phyloP scores from a whole-genome alignment of 1,140 invertebrate species.

The Neoseiulus cucumeris region DNA sequence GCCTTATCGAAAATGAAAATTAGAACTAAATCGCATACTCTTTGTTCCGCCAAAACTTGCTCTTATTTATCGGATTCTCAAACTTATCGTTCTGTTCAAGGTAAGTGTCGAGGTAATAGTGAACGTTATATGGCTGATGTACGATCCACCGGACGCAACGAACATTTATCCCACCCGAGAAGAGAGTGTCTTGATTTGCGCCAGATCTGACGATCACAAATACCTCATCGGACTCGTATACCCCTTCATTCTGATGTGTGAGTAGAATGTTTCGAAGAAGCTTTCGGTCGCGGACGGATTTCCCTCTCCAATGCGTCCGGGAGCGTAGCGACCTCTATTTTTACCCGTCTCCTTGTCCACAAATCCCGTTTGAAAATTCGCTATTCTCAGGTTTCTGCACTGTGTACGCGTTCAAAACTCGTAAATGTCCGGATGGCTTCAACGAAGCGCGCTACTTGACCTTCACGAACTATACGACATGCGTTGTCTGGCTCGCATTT shows the following conservation, averaged over 20 bases:
- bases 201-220: constrained; percentile 33
- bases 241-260: constrained; percentile 33
- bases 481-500: constrained; percentile 53
- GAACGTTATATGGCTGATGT: constrained; percentile 33
- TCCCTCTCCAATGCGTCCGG: too few relatives aligned
- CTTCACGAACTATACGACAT: constrained; percentile 54
- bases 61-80: too few relatives aligned
- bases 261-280: too few relatives aligned
- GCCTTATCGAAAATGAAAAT: neutral
- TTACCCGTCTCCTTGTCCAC: too few relatives aligned
- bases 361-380: too few relatives aligned
- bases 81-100: neutral
- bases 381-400: constrained; percentile 40
- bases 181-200: constrained; percentile 26
- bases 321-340: too few relatives aligned
- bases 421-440: constrained; percentile 53
- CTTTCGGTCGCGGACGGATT: too few relatives aligned
- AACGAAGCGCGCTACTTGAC: constrained; percentile 51
- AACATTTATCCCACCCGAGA: constrained; percentile 29
- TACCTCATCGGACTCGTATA: constrained; percentile 36
- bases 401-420: constrained; percentile 48
- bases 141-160: constrained; percentile 28
- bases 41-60: too few relatives aligned
- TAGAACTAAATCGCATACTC: too few relatives aligned
- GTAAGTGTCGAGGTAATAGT: constrained; percentile 33